Conservation (phyloP, 2,888 invertebrate species). For the Nezara viridula region DNA sequence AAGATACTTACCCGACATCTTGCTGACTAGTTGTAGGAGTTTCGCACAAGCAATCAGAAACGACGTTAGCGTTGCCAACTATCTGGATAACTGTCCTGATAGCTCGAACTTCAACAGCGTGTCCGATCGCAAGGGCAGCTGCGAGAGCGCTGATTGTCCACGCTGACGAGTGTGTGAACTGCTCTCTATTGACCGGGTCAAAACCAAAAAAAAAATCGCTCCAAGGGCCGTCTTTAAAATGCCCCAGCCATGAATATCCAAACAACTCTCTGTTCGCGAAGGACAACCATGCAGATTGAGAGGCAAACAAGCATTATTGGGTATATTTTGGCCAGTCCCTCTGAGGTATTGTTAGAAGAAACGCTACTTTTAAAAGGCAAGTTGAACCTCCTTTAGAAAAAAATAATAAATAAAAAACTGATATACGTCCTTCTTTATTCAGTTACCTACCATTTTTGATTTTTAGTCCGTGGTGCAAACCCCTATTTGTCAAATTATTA, state of each 20-base stretch:
- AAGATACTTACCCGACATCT: background rate
- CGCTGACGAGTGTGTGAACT: background rate
- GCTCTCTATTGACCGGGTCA: background rate
- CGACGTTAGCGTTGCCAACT: background rate
- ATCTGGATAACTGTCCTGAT: background rate
- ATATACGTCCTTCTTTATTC: too few species aligned
- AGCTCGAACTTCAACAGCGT: background rate
- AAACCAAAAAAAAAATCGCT: background rate
- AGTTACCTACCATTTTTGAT: too few species aligned
- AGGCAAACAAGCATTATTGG: background rate
- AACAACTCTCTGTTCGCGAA: background rate
- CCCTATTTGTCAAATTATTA: too few species aligned
- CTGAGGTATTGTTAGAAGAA: background rate
- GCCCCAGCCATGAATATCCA: background rate
- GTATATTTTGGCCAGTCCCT: background rate
- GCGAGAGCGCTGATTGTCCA: background rate
- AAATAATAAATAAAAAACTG: background rate
- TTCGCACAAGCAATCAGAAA: background rate
- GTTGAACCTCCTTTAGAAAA: background rate
- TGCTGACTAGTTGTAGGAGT: background rate
- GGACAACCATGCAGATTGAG: conserved; percentile 1
- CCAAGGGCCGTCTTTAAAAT: conserved; percentile 3
- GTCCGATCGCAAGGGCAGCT: background rate
- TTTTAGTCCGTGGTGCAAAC: too few species aligned
- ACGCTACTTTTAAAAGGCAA: background rate